These are phyloP conservation scores for Stenopsyche tienmushanensis DNA, from an alignment of 1,140 invertebrate species.

Conservation along the genomic window DNA sequence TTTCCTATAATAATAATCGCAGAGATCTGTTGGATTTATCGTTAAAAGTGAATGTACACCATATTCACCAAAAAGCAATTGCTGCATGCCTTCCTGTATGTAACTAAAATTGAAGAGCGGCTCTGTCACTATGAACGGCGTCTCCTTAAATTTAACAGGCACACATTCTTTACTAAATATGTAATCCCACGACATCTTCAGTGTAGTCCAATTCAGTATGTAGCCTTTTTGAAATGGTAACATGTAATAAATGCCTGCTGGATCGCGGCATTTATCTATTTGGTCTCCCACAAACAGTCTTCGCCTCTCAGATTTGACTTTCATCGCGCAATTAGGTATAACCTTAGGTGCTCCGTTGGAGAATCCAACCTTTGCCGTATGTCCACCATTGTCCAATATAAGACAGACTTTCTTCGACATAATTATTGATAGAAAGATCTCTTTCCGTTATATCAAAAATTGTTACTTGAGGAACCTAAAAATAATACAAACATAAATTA, in stretches of 20 bases:
- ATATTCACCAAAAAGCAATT: slow-evolving; percentile 98
- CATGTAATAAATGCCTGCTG: slow-evolving; percentile 91
- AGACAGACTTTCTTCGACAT: slow-evolving; percentile 49
- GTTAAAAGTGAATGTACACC: slow-evolving; percentile 83
- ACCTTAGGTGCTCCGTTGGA: slow-evolving; percentile 71
- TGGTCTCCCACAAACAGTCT: slow-evolving; percentile 92
- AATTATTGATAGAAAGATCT: too few species aligned
- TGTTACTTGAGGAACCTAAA: too few species aligned
- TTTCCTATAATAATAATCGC: slow-evolving; percentile 65
- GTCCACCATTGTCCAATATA: slow-evolving; percentile 87
- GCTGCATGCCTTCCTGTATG: slow-evolving; percentile 89
- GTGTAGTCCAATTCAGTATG: slow-evolving; percentile 92
- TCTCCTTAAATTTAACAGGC: slow-evolving; percentile 74
- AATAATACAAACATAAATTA: too few species aligned
- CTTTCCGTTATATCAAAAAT: too few species aligned
- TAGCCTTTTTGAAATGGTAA: slow-evolving; percentile 95
- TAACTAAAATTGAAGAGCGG: slow-evolving; percentile 92
- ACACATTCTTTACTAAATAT: slow-evolving; percentile 88
- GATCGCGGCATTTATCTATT: slow-evolving; percentile 94
- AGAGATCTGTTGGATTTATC: slow-evolving; percentile 74
- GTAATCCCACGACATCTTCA: slow-evolving; percentile 96
- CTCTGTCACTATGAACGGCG: slow-evolving; percentile 88
- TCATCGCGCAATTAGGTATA: slow-evolving; percentile 96
- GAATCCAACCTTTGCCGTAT: slow-evolving; percentile 80
- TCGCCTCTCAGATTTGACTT: slow-evolving; percentile 88